Conservation (phyloP, 2,113 vertebrate species). For the Pica pica region DNA sequence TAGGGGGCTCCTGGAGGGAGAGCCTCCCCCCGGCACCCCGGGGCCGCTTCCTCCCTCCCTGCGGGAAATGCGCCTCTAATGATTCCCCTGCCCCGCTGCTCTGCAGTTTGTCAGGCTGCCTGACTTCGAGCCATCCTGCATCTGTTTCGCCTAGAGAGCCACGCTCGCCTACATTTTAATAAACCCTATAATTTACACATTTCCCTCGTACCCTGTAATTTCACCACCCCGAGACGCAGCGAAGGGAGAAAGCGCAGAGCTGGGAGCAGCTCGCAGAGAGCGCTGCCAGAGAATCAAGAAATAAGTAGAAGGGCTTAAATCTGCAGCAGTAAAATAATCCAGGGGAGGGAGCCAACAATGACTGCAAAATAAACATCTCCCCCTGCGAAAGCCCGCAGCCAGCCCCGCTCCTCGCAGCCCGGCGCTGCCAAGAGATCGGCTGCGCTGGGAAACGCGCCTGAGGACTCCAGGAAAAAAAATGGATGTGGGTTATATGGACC, state of each 20-base stretch:
- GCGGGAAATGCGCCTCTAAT: slow-evolving; percentile 40
- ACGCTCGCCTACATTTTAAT: slow-evolving; percentile 47
- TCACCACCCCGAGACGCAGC: slow-evolving; percentile 41
- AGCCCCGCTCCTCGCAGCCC: background rate
- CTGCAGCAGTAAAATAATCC: slow-evolving; percentile 65
- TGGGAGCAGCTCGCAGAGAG: background rate
- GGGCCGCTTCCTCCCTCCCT: slow-evolving; percentile 32
- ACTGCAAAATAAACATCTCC: slow-evolving; percentile 69
- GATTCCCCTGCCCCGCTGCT: slow-evolving; percentile 38
- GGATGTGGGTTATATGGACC: slow-evolving; percentile 30
- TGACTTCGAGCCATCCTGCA: slow-evolving; percentile 40
- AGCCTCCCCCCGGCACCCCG: background rate
- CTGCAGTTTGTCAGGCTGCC: slow-evolving; percentile 53
- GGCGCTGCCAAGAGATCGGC: slow-evolving; percentile 21
- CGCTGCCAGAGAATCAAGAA: slow-evolving; percentile 42
- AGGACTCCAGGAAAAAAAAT: slow-evolving; percentile 12
- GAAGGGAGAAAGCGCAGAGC: slow-evolving; percentile 60
- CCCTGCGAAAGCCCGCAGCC: background rate
- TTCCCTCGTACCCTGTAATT: slow-evolving; percentile 69
- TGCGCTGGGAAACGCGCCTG: background rate
- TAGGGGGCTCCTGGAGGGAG: background rate
- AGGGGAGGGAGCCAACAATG: slow-evolving; percentile 67
- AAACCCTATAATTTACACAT: slow-evolving; percentile 72
- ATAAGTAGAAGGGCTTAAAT: slow-evolving; percentile 42
- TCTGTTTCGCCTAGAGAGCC: slow-evolving; percentile 56